Percentiles rank a stretch among this genome's conserved stretches.
phyloP scores from a whole-genome alignment of 2,888 invertebrate genomes.

The Orthosia gothica region DNA sequence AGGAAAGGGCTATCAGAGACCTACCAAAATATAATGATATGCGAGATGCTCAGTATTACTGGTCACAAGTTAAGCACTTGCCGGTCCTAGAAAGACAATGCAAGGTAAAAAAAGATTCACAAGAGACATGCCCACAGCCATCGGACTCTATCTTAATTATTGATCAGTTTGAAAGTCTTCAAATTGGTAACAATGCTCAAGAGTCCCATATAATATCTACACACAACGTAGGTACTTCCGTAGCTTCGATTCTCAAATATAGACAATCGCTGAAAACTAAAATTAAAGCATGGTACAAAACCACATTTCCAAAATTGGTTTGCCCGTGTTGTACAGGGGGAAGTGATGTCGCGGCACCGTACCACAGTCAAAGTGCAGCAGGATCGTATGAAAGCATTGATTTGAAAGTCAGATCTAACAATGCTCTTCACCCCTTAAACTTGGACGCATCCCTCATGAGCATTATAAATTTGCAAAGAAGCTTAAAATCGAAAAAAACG shows the following conservation, averaged over 20 bases:
- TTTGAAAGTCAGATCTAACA: conserved; percentile 69
- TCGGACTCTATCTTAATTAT: conserved; percentile 18
- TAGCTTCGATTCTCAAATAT: conserved; percentile 65
- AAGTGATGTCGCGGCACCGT: conserved; percentile 69
- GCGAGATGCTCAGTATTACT: conserved; percentile 66
- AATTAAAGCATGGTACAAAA: conserved; percentile 66
- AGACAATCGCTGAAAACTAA: conserved; percentile 43
- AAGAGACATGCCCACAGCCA: conserved; percentile 12
- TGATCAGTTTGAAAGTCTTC: conserved; percentile 15
- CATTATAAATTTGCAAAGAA: conserved; percentile 77
- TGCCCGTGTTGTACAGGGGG: conserved; percentile 85
- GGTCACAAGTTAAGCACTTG: conserved; percentile 81
- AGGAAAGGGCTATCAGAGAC: conserved; percentile 32
- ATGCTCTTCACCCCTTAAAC: conserved; percentile 68
- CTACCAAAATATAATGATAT: conserved; percentile 28
- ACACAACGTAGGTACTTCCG: conserved; percentile 71
- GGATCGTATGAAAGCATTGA: conserved; percentile 83
- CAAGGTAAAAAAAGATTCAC: conserved; percentile 36
- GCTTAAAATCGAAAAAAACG: conserved; percentile 69
- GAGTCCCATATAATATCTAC: conserved; percentile 54
- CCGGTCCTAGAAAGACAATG: conserved; percentile 66
- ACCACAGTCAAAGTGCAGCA: conserved; percentile 62
- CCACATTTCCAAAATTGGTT: conserved; percentile 71
- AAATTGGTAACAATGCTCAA: conserved; percentile 14
- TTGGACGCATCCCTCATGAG: conserved; percentile 83